These are phyloP conservation scores for Xestoiulus laeticollis DNA, from an alignment of 2,888 invertebrate genomes.

Conservation along the genomic window DNA sequence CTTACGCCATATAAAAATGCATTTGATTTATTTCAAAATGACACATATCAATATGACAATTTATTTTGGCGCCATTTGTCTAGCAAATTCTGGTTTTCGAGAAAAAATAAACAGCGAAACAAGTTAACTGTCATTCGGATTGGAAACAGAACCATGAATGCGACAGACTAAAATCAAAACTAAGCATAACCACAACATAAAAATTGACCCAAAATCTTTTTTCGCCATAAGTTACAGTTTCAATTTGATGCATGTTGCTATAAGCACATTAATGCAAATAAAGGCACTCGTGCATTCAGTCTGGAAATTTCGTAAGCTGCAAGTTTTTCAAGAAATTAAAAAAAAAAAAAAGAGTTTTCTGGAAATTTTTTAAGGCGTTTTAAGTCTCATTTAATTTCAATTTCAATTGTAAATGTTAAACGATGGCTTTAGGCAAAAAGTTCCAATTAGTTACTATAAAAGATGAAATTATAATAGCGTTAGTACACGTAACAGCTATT, in stretches of 20 bases:
- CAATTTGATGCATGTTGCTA: neutral
- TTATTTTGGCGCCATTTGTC: conserved; percentile 19
- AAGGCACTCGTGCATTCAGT: neutral
- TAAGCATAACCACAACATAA: conserved; percentile 20
- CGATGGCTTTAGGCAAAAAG: neutral
- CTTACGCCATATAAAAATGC: neutral
- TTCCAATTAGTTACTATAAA: neutral
- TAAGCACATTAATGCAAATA: neutral
- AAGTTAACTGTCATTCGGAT: neutral
- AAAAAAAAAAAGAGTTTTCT: neutral
- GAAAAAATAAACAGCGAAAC: neutral
- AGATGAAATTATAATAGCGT: too few species aligned
- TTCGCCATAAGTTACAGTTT: neutral
- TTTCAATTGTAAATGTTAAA: neutral
- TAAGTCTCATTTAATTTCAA: neutral
- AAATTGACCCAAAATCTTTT: neutral
- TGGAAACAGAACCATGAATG: neutral
- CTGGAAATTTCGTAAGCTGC: neutral
- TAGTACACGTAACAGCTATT: too few species aligned
- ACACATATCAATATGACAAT: conserved; percentile 22
- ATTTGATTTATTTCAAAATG: neutral
- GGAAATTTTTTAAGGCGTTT: neutral
- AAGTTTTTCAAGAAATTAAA: neutral
- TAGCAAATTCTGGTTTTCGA: neutral
- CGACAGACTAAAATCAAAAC: neutral